Evolutionary conservation across 92 coral and sea anemone species (phyloP), one percentile per base, ranked within the genome.

Genomic region (Phenganax marumi): DNA sequence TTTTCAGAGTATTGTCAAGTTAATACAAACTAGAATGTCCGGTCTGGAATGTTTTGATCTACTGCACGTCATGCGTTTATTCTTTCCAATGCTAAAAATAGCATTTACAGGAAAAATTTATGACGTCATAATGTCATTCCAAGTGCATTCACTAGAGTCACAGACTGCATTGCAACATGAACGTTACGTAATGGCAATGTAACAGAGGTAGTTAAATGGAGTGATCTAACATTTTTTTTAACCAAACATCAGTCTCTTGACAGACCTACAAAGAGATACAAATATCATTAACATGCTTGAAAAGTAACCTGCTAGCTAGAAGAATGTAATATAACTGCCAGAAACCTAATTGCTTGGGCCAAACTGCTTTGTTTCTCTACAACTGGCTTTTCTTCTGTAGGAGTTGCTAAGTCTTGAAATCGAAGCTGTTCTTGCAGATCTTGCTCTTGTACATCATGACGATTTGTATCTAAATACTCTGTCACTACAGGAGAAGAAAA

Each of bases 401-500:
- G 87, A 53, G 73, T 83, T 55, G 97, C 97, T 84, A 88, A 60
- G 25, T 88, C 88, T 74, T 93, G 97, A 49, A 88, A 69, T 26
- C 97, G 82, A 2, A 90, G 73, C 75, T 85, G 89, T 80, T 91
- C 97, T 56, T 71, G 88, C 62, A 91, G 85, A 25, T 91, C 89
- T 51, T 76, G 89, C 63, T 85, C 92, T 81, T 90, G 92, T 43
- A 90, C 86, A 10, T 90, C 92, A 76, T 88, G 91, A 26, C 97
- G 82, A 86, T 89, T 90, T 62, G 86, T 87, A 64, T 91, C 91
- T 39, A 88, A 90, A 83, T 93, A 93, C 48, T 89, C 97, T 66
- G 86, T 26, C 49, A 92, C 97, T 90, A 52, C 24, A 50, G 26
- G 6, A 13, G 66, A 62, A 9, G 26, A 69, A 72, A 49, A n/a